Base-by-base conservation (phyloP, 2,113 vertebrate species). In the Toxotes chatareus region DNA sequence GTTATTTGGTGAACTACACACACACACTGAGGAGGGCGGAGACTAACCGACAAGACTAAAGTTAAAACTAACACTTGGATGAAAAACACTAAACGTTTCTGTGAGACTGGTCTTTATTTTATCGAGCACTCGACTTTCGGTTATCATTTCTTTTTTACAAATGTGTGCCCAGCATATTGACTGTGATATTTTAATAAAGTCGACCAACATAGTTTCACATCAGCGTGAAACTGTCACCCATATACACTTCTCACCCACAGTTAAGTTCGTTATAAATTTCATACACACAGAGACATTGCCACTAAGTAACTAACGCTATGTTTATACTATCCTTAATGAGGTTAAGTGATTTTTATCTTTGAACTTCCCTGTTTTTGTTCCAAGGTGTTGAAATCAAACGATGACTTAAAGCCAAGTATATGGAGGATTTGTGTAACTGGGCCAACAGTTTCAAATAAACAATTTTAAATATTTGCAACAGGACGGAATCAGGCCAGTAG, bases 1-100 rank as follows among this genome's bases (percentile, higher is more conserved):
- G 93, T 95, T 95, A 32, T 94, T 93, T 83, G 86, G 88, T 92
- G 88, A 93, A 91, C 85, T 84, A 91, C 80, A 68, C 73, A 71
- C 65, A 59, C 19, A 36, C n/a, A 63, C 14, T 27, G 60, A 76
- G 88, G 88, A 88, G 88, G 95, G 95, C 94, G 94, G 94, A 87
- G 95, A 92, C 93, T 93, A 93, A 90, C 78, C 63, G 85, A 60
- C 53, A 88, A 67, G 10, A 70, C 47, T 66, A 44, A 38, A 74
- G 67, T 78, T 68, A 73, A 47, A 59, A 36, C 78, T 47, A 53
- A 84, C 71, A 79, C 38, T 64, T 40, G 1, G 10, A 5, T 19
- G 23, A 44, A 42, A 75, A 72, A 68, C 17, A 44, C 32, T 21
- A 10, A 40, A 27, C 2, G 2, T 47, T 46, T 16, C 3, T 32